Percentiles rank a stretch among this genome's conserved stretches.
These are phyloP conservation scores for Cylindroiulus punctatus DNA, from an alignment of 2,888 invertebrate genomes.

Conservation along the genomic window DNA sequence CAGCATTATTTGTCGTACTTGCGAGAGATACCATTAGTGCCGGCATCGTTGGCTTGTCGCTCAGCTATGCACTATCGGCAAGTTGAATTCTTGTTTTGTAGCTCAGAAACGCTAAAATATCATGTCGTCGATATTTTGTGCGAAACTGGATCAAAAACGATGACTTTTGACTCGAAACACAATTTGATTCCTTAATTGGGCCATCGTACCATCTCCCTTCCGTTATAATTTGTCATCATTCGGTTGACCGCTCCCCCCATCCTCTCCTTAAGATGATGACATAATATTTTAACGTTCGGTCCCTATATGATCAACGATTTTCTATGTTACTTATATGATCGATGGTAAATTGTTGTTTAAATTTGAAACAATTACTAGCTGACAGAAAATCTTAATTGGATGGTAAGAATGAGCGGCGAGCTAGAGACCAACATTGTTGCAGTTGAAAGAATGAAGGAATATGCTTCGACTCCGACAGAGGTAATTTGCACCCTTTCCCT, in stretches of 20 bases:
- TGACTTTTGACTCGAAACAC: no score
- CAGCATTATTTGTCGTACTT: conserved; percentile 91
- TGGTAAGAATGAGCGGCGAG: conserved; percentile 70
- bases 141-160: no score
- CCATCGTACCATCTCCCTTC: no score
- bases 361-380: conserved; percentile 62
- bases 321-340: no score
- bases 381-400: conserved; percentile 69
- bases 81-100: conserved; percentile 44
- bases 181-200: no score
- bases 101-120: no score
- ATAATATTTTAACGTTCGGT: no score
- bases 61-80: conserved; percentile 68
- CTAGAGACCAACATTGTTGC: conserved; percentile 71
- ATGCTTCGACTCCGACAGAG: conserved; percentile 79
- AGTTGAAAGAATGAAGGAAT: conserved; percentile 70
- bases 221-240: no score
- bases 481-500: conserved; percentile 35
- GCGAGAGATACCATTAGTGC: conserved; percentile 76
- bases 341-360: background rate
- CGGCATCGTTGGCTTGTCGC: conserved; percentile 72
- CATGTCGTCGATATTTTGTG: no score
- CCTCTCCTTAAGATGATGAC: no score
- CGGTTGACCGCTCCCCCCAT: no score
- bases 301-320: no score